Evolutionary conservation across 2,113 vertebrate genomes (phyloP), one percentile per base, ranked within the genome.

Genomic region (Colius striatus): DNA sequence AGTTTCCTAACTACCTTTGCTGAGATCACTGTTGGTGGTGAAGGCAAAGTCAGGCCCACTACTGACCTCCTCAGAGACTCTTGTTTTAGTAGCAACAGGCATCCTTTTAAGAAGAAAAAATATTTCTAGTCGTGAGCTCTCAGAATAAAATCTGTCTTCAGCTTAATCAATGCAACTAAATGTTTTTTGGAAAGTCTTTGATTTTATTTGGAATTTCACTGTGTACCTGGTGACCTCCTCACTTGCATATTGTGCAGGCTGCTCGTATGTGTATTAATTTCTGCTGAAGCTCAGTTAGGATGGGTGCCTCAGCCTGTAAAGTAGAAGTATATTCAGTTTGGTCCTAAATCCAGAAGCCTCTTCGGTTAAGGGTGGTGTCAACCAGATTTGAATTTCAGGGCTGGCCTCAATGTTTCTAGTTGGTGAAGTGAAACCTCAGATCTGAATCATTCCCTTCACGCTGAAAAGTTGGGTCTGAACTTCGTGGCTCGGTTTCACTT

Each of bases 401-500:
- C 83, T 90, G 58, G 22, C 57, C 65, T 95, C 43, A 57, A 34
- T 68, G 87, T 92, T 41, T 72, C 32, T 80, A 92, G 87, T 21
- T 74, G 68, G 68, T 16, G 58, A 90, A 75, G 25, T 87, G 66
- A 93, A 95, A 95, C 62, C 61, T 96, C 85, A 80, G 85, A 84
- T 84, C 61, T 95, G 85, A 92, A 84, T 96, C 50, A 48, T 78
- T 76, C 90, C 45, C 75, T 87, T 91, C 51, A 30, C 87, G 65
- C 62, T 72, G 80, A 90, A 84, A 82, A 84, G 77, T 36, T 78
- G 41, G 68, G 36, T 92, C 80, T 94, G 88, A 94, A 74, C 36
- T 93, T 92, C 76, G 51, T 84, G 93, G 92, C 73, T 95, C 1
- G 0, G 92, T 94, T 96, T 96, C 93, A 86, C 83, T 97, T 93